phyloP scores from a whole-genome alignment of 2,888 invertebrate species.

The Philaethria dido region DNA sequence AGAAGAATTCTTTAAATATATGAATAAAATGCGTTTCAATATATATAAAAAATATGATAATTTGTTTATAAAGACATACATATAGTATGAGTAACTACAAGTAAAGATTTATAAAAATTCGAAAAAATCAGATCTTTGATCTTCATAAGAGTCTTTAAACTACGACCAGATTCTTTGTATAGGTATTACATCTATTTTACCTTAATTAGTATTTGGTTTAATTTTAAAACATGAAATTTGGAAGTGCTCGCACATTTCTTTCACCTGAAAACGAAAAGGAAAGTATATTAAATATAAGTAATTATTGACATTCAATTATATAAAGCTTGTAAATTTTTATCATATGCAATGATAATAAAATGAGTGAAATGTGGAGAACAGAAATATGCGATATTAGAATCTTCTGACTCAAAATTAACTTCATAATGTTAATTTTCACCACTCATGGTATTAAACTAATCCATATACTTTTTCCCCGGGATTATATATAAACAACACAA shows the following conservation, averaged over 20 bases:
- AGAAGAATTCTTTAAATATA: background rate
- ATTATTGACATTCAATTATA: no score
- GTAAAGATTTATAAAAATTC: constrained; percentile 20
- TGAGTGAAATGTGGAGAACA: no score
- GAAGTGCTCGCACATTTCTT: constrained; percentile 97
- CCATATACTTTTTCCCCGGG: no score
- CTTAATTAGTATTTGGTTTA: constrained; percentile 73
- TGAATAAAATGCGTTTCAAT: constrained; percentile 13
- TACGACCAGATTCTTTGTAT: constrained; percentile 35
- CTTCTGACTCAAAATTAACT: no score
- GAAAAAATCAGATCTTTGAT: constrained; percentile 34
- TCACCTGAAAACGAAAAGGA: constrained; percentile 87
- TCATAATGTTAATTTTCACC: no score
- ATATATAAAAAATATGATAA: background rate
- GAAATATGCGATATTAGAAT: no score
- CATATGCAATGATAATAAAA: no score
- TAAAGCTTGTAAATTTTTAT: no score
- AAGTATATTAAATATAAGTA: background rate
- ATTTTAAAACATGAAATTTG: constrained; percentile 92
- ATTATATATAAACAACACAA: no score
- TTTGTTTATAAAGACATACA: background rate
- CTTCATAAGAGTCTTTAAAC: constrained; percentile 23
- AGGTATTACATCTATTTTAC: constrained; percentile 27
- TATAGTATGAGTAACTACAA: constrained; percentile 15
- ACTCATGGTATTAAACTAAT: no score